phyloP scores from a whole-genome alignment of 2,888 invertebrate species.

The Sinodicranocentrus sp. region DNA sequence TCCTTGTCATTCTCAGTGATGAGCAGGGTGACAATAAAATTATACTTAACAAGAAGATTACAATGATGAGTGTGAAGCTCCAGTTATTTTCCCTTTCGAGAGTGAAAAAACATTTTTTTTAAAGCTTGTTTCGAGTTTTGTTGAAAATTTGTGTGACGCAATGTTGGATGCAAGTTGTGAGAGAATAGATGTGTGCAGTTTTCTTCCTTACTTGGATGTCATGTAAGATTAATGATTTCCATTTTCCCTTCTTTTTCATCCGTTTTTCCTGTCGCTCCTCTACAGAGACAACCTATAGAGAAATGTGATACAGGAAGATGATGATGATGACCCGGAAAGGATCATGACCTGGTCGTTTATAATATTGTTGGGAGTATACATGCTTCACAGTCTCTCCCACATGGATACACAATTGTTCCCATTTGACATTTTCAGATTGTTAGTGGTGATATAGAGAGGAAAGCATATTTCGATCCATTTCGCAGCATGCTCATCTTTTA shows the following conservation, averaged over 20 bases:
- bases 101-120: no score
- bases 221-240: conserved; percentile 30
- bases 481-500: no score
- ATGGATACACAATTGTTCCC: background rate
- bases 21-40: conserved; percentile 42
- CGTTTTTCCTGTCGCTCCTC: background rate
- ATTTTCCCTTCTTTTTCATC: conserved; percentile 15
- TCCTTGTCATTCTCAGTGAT: background rate
- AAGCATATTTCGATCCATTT: no score
- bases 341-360: conserved; percentile 60
- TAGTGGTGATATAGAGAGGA: no score
- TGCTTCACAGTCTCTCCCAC: no score
- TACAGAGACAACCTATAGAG: no score
- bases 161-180: no score
- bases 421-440: conserved; percentile 24
- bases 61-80: no score
- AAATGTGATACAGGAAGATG: background rate
- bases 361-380: conserved; percentile 39
- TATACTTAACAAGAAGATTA: conserved; percentile 19
- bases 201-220: no score
- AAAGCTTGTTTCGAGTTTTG: conserved; percentile 1
- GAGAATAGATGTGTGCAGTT: no score
- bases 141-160: no score
- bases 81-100: no score
- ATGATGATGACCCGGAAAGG: conserved; percentile 50